Conservation (phyloP, 2,888 invertebrate species). For the Tinea trinotella region DNA sequence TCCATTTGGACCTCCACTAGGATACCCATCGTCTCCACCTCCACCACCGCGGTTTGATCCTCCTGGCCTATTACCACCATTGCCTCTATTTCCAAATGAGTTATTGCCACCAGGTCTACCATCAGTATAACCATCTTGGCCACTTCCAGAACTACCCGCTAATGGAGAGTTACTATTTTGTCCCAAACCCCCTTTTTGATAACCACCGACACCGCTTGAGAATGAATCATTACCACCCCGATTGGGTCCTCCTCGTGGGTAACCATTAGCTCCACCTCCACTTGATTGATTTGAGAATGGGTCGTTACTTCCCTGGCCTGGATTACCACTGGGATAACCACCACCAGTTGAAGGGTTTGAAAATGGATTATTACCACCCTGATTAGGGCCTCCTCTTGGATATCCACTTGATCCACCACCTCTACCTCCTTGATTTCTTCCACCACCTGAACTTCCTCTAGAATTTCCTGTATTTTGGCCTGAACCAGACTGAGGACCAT, state of each 20-base stretch:
- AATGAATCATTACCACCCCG: slow-evolving; percentile 21
- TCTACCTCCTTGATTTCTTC: slow-evolving; percentile 20
- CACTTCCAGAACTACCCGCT: slow-evolving; percentile 23
- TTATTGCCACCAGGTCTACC: neutral
- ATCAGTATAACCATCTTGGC: slow-evolving; percentile 23
- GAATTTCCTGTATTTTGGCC: slow-evolving; percentile 18
- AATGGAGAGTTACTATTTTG: neutral
- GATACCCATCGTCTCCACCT: slow-evolving; percentile 22
- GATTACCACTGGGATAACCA: slow-evolving; percentile 29
- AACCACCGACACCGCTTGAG: slow-evolving; percentile 24
- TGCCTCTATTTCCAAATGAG: neutral
- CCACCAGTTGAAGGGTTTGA: slow-evolving; percentile 21
- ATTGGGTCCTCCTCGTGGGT: slow-evolving; percentile 34
- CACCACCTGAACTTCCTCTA: slow-evolving; percentile 17
- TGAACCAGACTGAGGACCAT: slow-evolving; percentile 17
- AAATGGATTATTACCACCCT: slow-evolving; percentile 22
- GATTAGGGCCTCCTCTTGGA: slow-evolving; percentile 31
- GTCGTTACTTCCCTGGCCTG: slow-evolving; percentile 25
- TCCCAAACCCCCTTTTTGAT: slow-evolving; percentile 24
- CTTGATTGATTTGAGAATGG: slow-evolving; percentile 23
- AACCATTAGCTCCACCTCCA: slow-evolving; percentile 29
- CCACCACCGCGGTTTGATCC: slow-evolving; percentile 22
- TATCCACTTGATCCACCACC: slow-evolving; percentile 21
- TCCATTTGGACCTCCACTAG: slow-evolving; percentile 45
- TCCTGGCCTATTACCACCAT: slow-evolving; percentile 26